Evolutionary conservation across 2,888 invertebrate genomes (phyloP).

Genomic region (Apeira syringaria): DNA sequence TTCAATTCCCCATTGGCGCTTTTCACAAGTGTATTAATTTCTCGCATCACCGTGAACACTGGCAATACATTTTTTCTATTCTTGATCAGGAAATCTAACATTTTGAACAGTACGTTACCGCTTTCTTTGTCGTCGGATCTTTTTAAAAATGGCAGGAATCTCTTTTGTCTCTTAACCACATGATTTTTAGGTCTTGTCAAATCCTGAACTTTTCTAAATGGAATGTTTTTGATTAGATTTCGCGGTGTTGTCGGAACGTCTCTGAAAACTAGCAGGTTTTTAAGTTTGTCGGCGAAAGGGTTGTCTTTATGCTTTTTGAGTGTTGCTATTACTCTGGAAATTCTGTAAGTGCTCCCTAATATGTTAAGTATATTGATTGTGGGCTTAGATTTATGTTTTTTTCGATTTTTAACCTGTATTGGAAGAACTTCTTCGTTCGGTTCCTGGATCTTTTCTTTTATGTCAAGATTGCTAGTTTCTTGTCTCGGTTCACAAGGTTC

Average conservation of each 20-base stretch:
- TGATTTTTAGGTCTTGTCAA: conserved; percentile 9
- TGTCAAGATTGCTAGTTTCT: not conserved
- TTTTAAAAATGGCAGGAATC: conserved; percentile 52
- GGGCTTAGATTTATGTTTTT: not conserved
- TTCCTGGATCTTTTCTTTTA: not conserved
- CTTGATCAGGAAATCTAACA: conserved; percentile 53
- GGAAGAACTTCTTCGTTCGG: not conserved
- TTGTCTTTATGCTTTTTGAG: conserved; percentile 7
- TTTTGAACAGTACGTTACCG: conserved; percentile 51
- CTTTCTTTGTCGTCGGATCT: conserved; percentile 36
- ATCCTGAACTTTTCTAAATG: conserved; percentile 1
- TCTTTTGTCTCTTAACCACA: conserved; percentile 44
- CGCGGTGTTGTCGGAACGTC: conserved; percentile 3
- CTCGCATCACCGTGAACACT: conserved; percentile 57
- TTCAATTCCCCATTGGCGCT: conserved; percentile 57
- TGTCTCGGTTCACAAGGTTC: conserved; percentile 13
- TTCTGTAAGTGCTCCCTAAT: conserved; percentile 16
- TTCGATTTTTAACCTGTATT: not conserved
- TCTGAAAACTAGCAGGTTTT: conserved; percentile 6
- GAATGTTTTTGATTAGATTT: conserved; percentile 1
- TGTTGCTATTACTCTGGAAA: conserved; percentile 8
- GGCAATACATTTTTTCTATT: conserved; percentile 54
- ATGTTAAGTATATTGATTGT: conserved; percentile 11
- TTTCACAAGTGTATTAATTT: conserved; percentile 62
- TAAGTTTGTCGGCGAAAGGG: conserved; percentile 12